Percentiles rank a stretch among this genome's conserved stretches.
Evolutionary conservation across 2,888 invertebrate species (phyloP).

Genomic region (Lycaena phlaeas): DNA sequence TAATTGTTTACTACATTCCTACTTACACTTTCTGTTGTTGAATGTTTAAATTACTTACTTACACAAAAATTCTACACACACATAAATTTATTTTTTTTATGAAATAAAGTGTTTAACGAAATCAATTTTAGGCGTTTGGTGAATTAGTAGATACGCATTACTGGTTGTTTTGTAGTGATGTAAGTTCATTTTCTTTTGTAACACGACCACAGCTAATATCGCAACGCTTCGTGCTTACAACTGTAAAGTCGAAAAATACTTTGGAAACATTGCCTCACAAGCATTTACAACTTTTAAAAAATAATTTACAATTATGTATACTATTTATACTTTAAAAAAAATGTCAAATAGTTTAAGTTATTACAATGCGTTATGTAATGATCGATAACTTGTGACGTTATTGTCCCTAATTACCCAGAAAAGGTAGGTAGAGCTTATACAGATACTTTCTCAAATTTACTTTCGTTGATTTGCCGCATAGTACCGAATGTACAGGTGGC

Average conservation of each 20-base stretch:
- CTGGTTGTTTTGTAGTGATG: neutral
- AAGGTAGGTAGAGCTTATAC: too few relatives aligned
- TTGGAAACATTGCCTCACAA: neutral
- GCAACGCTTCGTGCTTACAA: neutral
- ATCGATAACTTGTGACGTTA: too few relatives aligned
- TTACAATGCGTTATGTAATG: too few relatives aligned
- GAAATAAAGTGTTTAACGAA: neutral
- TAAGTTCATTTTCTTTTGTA: neutral
- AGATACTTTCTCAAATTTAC: constrained; percentile 60
- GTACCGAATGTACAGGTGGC: constrained; percentile 68
- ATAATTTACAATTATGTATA: too few relatives aligned
- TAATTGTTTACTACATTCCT: constrained; percentile 1
- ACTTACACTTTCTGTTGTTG: constrained; percentile 3
- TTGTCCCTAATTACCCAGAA: too few relatives aligned
- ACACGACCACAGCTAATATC: neutral
- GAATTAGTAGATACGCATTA: neutral
- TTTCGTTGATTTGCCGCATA: constrained; percentile 65
- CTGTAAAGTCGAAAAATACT: neutral
- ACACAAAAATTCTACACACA: too few relatives aligned
- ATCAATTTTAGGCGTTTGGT: neutral
- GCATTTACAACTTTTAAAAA: too few relatives aligned
- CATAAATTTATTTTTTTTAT: too few relatives aligned
- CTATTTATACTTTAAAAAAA: too few relatives aligned
- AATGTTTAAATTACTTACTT: neutral
- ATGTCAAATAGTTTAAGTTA: too few relatives aligned